Evolutionary conservation across 2,797 vertebrate genomes (phyloP), one percentile per base, ranked within the genome.

Genomic region (Pangasius djambal): DNA sequence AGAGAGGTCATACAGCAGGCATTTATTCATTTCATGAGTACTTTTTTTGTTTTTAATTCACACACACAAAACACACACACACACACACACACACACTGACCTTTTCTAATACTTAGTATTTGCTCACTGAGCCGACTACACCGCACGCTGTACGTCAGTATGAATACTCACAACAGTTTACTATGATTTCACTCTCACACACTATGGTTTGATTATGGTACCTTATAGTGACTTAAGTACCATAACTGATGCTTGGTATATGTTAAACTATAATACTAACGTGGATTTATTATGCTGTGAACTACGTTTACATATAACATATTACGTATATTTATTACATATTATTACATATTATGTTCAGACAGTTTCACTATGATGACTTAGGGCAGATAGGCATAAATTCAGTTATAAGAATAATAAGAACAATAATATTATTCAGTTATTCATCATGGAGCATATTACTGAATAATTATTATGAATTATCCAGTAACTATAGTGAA

Each of bases 1-100:
- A 83, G 79, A 83, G 6, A 87, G n/a, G 67, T 85, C 16, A 85
- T 25, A 83, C 25, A 31, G 16, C 48, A 50, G 52, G 25, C n/a
- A 59, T 48, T 87, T 15, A 86, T 57, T 81, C 75, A 86, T 83
- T 40, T 40, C 20, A 67, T 28, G 28, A 22, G 18, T 63, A 50
- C 22, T 28, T 78, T 85, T 70, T 3, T 3, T 22, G 50, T 40
- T 84, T 37, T 83, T 28, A 78, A 61, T 34, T 79, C 20, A 69
- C n/a, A 22, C 31, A 25, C 34, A 74, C 8, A 75, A 75, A n/a
- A n/a, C 13, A 52, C 83, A 72, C 12, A 28, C 28, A 34, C 16
- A 6, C 4, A n/a, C n/a, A n/a, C 13, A 52, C 83, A 72, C 12
- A 28, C 28, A 34, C 16, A 6, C 4, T 81, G 34, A 86, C 10